Conservation (phyloP, 2,113 vertebrate genomes). For the Callaeas wilsoni region DNA sequence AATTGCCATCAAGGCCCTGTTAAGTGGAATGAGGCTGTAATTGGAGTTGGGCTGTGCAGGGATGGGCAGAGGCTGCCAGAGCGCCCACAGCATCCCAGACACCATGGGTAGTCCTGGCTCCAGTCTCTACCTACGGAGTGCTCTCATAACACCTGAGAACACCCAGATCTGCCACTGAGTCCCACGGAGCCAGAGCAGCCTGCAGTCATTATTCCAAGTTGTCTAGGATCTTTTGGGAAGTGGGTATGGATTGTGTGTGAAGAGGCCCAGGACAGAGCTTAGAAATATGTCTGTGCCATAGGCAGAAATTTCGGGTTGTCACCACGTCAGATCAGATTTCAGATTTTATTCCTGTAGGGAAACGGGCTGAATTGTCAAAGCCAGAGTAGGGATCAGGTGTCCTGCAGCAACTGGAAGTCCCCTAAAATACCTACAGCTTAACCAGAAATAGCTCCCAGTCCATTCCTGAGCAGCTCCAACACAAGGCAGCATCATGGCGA, state of each 20-base stretch:
- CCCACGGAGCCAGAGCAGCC: background rate
- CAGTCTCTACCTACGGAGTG: background rate
- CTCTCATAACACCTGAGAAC: accelerated
- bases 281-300: background rate
- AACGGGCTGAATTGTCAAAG: background rate
- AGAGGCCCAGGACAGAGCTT: background rate
- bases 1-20: constrained; percentile 59
- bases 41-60: constrained; percentile 15
- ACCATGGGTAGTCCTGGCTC: background rate
- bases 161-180: accelerated
- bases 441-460: background rate
- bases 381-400: background rate
- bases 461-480: background rate
- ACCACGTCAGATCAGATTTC: background rate
- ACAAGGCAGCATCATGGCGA: background rate
- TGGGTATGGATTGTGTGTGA: background rate
- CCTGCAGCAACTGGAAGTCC: background rate
- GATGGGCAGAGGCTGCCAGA: background rate
- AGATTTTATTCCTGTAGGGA: background rate
- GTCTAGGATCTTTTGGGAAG: background rate
- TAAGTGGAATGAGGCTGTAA: constrained; percentile 62
- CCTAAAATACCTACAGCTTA: background rate
- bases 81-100: background rate
- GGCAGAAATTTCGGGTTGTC: background rate
- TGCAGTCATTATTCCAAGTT: background rate